phyloP scores from a whole-genome alignment of 2,113 vertebrate species.

The Corynorhinus townsendii region DNA sequence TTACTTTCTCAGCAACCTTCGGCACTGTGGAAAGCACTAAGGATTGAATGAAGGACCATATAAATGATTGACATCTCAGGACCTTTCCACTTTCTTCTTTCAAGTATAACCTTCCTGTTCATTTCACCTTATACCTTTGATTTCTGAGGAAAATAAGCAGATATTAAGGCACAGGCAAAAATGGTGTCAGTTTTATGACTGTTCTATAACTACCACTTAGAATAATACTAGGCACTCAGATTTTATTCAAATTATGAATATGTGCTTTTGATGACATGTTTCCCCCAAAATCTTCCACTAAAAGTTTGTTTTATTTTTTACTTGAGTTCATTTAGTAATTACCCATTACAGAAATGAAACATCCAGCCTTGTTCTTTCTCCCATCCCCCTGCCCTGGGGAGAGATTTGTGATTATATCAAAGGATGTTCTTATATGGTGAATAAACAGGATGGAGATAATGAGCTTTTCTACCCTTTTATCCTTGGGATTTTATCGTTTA shows the following conservation, averaged over 20 bases:
- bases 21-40: neutral
- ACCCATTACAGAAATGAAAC: neutral
- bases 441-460: slow-evolving; percentile 31
- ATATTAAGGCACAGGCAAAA: neutral
- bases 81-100: neutral
- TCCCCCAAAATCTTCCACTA: neutral
- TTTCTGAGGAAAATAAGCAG: neutral
- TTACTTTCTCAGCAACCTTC: neutral
- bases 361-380: neutral
- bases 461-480: slow-evolving; percentile 30
- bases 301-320: neutral
- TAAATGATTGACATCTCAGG: neutral
- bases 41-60: neutral
- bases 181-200: neutral
- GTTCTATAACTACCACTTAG: neutral
- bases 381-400: neutral
- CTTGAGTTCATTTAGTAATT: slow-evolving; percentile 8
- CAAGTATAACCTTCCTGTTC: neutral
- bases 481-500: neutral
- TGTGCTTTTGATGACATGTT: neutral
- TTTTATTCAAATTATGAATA: neutral
- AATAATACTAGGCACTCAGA: neutral
- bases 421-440: neutral
- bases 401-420: neutral
- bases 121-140: neutral